Conservation (phyloP, 2,888 invertebrate species). For the Leucania comma region DNA sequence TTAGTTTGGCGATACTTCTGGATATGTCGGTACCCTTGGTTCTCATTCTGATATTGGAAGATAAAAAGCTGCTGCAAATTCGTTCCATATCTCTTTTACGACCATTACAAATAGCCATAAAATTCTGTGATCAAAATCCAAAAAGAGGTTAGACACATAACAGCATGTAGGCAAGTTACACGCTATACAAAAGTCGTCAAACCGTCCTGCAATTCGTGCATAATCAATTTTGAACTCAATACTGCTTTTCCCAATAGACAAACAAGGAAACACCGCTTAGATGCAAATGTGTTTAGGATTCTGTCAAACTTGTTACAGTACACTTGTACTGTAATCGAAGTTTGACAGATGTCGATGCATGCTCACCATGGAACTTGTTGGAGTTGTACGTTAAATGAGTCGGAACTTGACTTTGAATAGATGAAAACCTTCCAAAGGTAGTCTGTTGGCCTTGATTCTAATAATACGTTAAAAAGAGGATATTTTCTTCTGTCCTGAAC, state of each 20-base stretch:
- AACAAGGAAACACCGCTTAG: constrained; percentile 8
- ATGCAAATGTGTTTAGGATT: constrained; percentile 31
- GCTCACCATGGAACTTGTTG: constrained; percentile 23
- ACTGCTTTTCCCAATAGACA: not conserved
- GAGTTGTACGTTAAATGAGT: constrained; percentile 18
- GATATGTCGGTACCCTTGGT: no score
- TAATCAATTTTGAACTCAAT: constrained; percentile 7
- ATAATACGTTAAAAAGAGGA: not conserved
- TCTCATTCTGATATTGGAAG: no score
- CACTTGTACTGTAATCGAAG: constrained; percentile 36
- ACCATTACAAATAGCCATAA: not conserved
- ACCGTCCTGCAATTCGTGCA: not conserved
- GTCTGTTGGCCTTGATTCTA: no score
- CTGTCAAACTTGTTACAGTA: constrained; percentile 34
- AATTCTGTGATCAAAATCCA: not conserved
- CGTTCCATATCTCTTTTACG: not conserved
- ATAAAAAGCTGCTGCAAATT: not conserved
- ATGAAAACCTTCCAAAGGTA: not conserved
- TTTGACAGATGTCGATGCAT: constrained; percentile 31
- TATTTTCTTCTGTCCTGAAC: not conserved
- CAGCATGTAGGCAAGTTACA: not conserved
- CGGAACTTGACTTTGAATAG: not conserved
- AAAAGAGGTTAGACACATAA: no score
- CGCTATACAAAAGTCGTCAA: not conserved
- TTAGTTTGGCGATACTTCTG: no score